phyloP scores from a whole-genome alignment of 2,888 invertebrate species.

The Perdita meconis region DNA sequence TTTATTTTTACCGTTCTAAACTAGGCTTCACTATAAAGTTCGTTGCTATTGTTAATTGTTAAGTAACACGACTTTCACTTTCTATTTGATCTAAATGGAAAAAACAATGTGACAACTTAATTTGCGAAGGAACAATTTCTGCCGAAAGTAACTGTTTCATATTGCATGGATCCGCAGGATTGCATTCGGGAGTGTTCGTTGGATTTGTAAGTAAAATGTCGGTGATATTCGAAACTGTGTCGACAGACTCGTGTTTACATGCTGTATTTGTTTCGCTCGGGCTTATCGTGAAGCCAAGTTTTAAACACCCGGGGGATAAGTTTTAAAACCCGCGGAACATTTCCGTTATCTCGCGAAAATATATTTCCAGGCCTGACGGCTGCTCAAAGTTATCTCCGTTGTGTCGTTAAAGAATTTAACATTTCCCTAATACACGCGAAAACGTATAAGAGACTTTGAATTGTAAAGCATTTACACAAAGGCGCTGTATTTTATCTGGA shows the following conservation, averaged over 20 bases:
- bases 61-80: conserved; percentile 1
- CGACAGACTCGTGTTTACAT: conserved; percentile 5
- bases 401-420: conserved; percentile 29
- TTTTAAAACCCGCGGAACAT: conserved; percentile 26
- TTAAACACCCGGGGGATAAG: conserved; percentile 30
- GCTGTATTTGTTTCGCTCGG: conserved; percentile 17
- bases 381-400: conserved; percentile 35
- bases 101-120: not conserved
- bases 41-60: not conserved
- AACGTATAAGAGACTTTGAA: too few relatives aligned
- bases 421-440: conserved; percentile 4
- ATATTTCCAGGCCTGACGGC: conserved; percentile 26
- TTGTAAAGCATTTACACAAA: too few relatives aligned
- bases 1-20: too few relatives aligned
- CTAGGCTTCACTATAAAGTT: too few relatives aligned
- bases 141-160: not conserved
- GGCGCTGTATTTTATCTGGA: too few relatives aligned
- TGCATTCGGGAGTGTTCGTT: not conserved
- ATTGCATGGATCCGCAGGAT: not conserved
- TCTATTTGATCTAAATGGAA: not conserved
- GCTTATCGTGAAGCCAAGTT: conserved; percentile 34
- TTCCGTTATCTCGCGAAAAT: conserved; percentile 29
- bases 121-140: not conserved
- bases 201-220: not conserved
- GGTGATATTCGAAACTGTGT: not conserved